Evolutionary conservation across 2,797 vertebrate genomes (phyloP), one percentile per base, ranked within the genome.

Genomic region (Alca torda): DNA sequence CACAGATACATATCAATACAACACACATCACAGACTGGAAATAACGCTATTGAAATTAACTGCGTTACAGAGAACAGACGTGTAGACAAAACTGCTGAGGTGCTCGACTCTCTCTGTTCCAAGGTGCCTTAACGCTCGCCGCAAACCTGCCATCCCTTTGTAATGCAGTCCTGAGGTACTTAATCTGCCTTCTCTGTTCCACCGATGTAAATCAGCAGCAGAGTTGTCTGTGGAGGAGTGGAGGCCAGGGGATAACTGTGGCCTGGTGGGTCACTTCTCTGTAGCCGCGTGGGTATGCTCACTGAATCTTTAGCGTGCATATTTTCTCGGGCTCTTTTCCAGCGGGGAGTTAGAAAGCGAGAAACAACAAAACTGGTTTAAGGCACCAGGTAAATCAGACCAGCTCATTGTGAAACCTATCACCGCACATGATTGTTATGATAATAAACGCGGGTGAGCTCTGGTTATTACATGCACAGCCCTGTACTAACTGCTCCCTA

Each of bases 401-500:
- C 57, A 53, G 84, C 59, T 93, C 73, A 69, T 95, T 96, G 95
- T 94, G 95, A 96, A 96, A 95, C 84, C 85, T 92, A 89, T 94
- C 54, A 11, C 81, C 6, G 57, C 56, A 20, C 69, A 77, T 23
- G 89, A 95, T 89, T 95, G 94, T 96, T 96, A 90, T 91, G 95
- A 96, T 93, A 96, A 96, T 96, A 87, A 93, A 96, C 46, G 8
- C n/a, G 81, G 77, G 86, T 75, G 94, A 97, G 95, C 95, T 92
- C 93, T 89, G 95, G 95, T 97, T 97, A 89, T 96, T 97, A 89
- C 95, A 93, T 95, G 93, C 87, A 96, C 94, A 92, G 97, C 97
- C 97, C 97, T 96, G 90, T 96, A 93, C 87, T 95, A 96, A 96
- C 95, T 97, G 96, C 97, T 97, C 95, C 96, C 97, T 92, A 90